These are phyloP conservation scores for Oncorhynchus nerka DNA, from an alignment of 2,113 vertebrate species.

Conservation along the genomic window DNA sequence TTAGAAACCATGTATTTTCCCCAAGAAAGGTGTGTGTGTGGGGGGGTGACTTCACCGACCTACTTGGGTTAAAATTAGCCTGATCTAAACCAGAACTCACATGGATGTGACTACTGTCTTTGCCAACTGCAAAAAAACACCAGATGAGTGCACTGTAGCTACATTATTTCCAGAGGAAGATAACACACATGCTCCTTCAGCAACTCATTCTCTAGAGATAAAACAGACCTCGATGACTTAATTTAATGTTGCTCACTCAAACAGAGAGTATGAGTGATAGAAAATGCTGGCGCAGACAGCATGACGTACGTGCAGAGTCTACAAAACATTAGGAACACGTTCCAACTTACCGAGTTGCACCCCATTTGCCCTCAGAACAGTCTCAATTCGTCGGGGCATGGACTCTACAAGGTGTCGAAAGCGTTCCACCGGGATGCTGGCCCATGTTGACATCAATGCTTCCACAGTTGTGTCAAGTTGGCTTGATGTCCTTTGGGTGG, in stretches of 20 bases:
- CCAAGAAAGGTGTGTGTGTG: not conserved
- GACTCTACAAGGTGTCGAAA: too few species aligned
- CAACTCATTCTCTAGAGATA: not conserved
- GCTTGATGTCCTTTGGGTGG: too few species aligned
- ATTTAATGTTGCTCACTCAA: not conserved
- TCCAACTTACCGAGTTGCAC: too few species aligned
- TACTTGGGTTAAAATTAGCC: slow-evolving; percentile 48
- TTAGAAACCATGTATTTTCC: slow-evolving; percentile 25
- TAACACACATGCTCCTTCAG: not conserved
- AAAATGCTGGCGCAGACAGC: not conserved
- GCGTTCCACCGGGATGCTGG: too few species aligned
- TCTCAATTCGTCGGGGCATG: too few species aligned
- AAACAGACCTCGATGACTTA: not conserved
- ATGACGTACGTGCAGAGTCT: not conserved
- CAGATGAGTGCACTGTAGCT: not conserved
- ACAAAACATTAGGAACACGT: too few species aligned
- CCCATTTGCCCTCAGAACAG: too few species aligned
- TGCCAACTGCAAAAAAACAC: not conserved
- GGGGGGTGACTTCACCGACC: slow-evolving; percentile 38
- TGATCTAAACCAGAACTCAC: slow-evolving; percentile 39
- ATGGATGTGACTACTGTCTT: slow-evolving; percentile 25
- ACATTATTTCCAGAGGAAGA: not conserved
- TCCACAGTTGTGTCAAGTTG: too few species aligned
- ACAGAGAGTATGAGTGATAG: not conserved
- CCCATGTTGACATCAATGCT: too few species aligned